A percentile compares a stretch with the other conserved stretches of the same genome.
phyloP scores from a whole-genome alignment of 2,888 invertebrate genomes.

The Slavum lentiscoides region DNA sequence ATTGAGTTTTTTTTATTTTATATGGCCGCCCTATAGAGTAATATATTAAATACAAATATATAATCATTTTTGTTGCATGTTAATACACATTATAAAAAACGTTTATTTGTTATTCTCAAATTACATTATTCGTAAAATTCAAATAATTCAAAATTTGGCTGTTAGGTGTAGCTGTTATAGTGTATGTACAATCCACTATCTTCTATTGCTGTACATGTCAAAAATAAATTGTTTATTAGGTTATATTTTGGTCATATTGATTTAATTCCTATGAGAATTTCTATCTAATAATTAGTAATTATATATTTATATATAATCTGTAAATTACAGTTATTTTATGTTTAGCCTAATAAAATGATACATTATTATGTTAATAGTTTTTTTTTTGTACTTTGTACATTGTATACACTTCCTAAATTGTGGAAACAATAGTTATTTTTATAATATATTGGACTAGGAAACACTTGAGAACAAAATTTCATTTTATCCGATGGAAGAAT shows the following conservation, averaged over 20 bases:
- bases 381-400: too few relatives aligned
- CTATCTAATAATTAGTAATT: conserved; percentile 6
- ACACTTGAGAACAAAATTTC: too few relatives aligned
- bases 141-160: conserved; percentile 9
- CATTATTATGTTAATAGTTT: too few relatives aligned
- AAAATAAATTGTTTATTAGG: not conserved
- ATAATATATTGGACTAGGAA: too few relatives aligned
- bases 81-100: conserved; percentile 12
- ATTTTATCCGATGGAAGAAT: too few relatives aligned
- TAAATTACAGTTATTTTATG: conserved; percentile 1
- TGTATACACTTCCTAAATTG: too few relatives aligned
- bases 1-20: conserved; percentile 12
- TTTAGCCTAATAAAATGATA: not conserved
- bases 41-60: conserved; percentile 17
- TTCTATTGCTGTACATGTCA: conserved; percentile 22
- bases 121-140: conserved; percentile 30
- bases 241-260: not conserved
- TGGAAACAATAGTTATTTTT: too few relatives aligned
- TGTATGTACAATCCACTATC: not conserved
- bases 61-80: conserved; percentile 15
- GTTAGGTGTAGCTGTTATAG: conserved; percentile 1
- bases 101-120: conserved; percentile 20
- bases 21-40: too few relatives aligned
- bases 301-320: not conserved
- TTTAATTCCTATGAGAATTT: not conserved